These are phyloP conservation scores for Premnoplex brunnescens DNA, from an alignment of 2,797 vertebrate genomes.

Conservation along the genomic window DNA sequence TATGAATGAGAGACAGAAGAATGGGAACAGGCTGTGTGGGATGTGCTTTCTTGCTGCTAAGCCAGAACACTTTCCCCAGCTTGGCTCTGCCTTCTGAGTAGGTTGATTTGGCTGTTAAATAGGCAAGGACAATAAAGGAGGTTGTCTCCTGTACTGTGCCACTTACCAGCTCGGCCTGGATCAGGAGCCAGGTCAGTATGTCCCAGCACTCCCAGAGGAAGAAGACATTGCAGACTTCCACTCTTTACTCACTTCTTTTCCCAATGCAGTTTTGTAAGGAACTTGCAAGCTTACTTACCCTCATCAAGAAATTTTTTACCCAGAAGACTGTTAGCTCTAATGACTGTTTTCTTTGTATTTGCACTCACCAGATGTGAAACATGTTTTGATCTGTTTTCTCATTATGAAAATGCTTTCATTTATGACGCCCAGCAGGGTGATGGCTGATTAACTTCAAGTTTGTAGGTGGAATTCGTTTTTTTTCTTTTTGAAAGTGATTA, in stretches of 20 bases:
- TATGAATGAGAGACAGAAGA: neutral
- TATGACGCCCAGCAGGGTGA: conserved; percentile 1
- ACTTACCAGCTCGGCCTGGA: neutral
- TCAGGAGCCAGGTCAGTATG: neutral
- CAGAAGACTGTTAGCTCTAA: neutral
- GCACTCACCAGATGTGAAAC: neutral
- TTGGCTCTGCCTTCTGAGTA: neutral
- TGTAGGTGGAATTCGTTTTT: neutral
- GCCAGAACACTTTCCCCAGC: neutral
- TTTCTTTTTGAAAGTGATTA: neutral
- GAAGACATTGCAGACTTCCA: neutral
- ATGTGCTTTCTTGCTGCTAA: neutral
- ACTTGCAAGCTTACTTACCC: neutral
- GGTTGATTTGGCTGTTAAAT: neutral
- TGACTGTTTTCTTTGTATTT: conserved; percentile 2
- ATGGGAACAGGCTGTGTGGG: neutral
- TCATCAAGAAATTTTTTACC: neutral
- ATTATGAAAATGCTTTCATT: conserved; percentile 9
- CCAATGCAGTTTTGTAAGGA: neutral
- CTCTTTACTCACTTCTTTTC: neutral
- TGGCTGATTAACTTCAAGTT: neutral
- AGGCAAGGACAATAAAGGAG: neutral
- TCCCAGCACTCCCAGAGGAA: rapidly evolving
- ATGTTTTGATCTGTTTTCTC: conserved; percentile 33
- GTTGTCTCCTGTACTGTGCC: neutral